Evolutionary conservation across 2,113 vertebrate genomes (phyloP).

Genomic region (Setophaga kirtlandii): DNA sequence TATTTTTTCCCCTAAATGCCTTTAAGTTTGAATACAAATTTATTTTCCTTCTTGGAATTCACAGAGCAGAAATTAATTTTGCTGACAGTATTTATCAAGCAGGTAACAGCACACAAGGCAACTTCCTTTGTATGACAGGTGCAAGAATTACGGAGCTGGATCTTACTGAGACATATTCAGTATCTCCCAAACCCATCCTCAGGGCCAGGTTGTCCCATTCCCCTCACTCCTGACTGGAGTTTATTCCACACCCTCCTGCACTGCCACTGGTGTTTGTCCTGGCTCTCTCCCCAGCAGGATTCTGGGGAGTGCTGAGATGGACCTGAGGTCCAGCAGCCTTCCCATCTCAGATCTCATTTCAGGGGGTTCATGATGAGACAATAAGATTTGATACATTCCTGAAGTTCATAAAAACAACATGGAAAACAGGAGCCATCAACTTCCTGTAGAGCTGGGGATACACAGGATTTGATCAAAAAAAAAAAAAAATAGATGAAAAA

Average conservation of each 20-base stretch:
- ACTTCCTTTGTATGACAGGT: background rate
- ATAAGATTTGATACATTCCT: accelerated
- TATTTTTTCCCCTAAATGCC: background rate
- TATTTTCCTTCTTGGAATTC: background rate
- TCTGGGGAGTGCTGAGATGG: background rate
- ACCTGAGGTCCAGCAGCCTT: background rate
- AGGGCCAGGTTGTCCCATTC: background rate
- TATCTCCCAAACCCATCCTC: background rate
- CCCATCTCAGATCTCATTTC: background rate
- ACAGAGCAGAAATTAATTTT: background rate
- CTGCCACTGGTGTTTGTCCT: accelerated
- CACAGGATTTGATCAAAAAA: accelerated
- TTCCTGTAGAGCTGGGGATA: background rate
- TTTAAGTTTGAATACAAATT: background rate
- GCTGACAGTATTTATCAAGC: background rate
- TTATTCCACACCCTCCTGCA: background rate
- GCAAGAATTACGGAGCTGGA: background rate
- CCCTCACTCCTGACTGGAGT: background rate
- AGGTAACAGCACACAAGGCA: background rate
- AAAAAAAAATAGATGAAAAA: background rate
- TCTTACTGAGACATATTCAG: background rate
- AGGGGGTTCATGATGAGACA: background rate
- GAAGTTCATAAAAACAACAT: accelerated
- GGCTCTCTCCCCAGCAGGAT: background rate
- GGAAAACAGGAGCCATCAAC: background rate